phyloP scores from a whole-genome alignment of 1,140 invertebrate genomes.

The Papilio glaucus region DNA sequence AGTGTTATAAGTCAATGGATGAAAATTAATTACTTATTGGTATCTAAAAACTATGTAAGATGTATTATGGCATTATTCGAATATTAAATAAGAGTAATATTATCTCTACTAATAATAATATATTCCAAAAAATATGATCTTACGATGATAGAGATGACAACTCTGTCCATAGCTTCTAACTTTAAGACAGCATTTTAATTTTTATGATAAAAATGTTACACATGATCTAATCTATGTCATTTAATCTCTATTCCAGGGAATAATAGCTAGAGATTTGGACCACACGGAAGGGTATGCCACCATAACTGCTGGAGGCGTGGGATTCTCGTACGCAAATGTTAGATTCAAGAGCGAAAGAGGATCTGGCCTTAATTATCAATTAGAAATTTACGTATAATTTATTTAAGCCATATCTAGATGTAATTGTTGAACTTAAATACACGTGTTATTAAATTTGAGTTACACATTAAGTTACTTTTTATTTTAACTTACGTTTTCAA shows the following conservation, averaged over 20 bases:
- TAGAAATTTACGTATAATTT: constrained; percentile 73
- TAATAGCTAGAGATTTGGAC: constrained; percentile 74
- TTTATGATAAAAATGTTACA: no score
- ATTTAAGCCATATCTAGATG: neutral
- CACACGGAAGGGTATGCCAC: constrained; percentile 67
- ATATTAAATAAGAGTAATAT: no score
- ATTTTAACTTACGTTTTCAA: no score
- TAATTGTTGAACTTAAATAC: constrained; percentile 7
- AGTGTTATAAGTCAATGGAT: no score
- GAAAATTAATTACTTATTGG: no score
- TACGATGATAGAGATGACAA: no score
- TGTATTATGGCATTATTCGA: no score
- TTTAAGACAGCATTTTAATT: no score
- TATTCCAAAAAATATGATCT: no score
- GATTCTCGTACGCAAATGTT: constrained; percentile 71
- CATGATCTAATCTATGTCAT: neutral
- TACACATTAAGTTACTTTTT: neutral
- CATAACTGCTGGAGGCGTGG: constrained; percentile 74
- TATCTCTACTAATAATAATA: no score
- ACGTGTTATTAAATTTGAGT: constrained; percentile 4
- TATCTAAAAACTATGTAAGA: no score
- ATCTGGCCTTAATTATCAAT: constrained; percentile 75
- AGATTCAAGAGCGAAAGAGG: constrained; percentile 75
- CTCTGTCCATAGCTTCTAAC: no score
- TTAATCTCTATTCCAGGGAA: constrained; percentile 62